Conservation (phyloP, 2,113 vertebrate genomes). For the Isichthys henryi region DNA sequence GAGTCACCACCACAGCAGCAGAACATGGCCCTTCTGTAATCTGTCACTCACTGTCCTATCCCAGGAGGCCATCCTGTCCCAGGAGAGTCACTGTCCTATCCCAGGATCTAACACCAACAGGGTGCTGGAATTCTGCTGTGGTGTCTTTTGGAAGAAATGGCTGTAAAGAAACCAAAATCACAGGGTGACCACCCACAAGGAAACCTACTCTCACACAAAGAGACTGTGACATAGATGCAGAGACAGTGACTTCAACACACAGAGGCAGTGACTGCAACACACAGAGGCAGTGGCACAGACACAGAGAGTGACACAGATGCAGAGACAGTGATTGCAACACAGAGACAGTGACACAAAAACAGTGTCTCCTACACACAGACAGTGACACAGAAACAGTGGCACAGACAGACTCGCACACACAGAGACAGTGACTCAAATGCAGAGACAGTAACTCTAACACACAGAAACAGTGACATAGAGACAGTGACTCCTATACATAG, state of each 20-base stretch:
- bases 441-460: not conserved
- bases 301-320: not conserved
- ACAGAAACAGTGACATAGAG: not conserved
- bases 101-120: not conserved
- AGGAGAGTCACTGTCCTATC: too few relatives aligned
- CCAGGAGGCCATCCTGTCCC: not conserved
- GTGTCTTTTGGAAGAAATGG: not conserved
- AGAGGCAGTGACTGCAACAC: not conserved
- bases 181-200: too few relatives aligned
- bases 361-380: not conserved
- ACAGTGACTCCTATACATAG: not conserved
- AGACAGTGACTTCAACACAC: not conserved
- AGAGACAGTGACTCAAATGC: not conserved
- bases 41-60: not conserved
- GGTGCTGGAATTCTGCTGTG: not conserved
- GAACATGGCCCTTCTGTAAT: too few relatives aligned
- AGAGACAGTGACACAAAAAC: not conserved
- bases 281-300: not conserved
- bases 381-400: not conserved
- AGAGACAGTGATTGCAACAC: not conserved
- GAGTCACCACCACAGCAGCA: too few relatives aligned
- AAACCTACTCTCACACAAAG: not conserved
- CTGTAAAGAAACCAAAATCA: not conserved
- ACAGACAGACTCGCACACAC: not conserved
- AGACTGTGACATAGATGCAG: not conserved